Evolutionary conservation across 1,140 invertebrate species (phyloP), one percentile per base, ranked within the genome.

Genomic region (Pseudachorutes palmiensis): DNA sequence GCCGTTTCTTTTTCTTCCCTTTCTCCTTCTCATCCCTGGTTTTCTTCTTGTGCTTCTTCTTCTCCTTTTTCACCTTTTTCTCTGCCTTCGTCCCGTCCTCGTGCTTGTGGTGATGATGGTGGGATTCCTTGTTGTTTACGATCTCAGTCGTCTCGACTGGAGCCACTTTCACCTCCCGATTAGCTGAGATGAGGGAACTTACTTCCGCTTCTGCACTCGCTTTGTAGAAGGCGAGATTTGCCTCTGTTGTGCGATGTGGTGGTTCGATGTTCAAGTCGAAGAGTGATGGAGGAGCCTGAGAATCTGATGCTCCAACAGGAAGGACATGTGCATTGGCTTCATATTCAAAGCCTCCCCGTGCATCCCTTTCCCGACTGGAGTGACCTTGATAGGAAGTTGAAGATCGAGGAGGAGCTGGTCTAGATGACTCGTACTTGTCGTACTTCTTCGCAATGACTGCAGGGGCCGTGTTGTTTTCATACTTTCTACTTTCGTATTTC

Each of bases 21-120:
- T 26, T 80, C 49, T 64, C 69, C 68, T 57, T 72, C 69, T 60
- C 74, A 31, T 73, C 77, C 69, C 75, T 69, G 65, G 70, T 79
- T 80, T 81, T 68, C 80, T 81, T 72, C 69, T 66, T 76, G 73
- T 26, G 80, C 49, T 64, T 70, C 68, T 57, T 72, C 69, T 60
- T 80, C 49, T 79, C 77, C 65, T 80, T 80, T 32, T 83, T 80
- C 58, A 80, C 80, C 41, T 80, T 79, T 60, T 77, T 78, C 2
- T 73, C 73, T 31, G 80, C 76, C 36, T 28, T 26, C 66, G 67
- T 64, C 70, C 80, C 24, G 9, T 55, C 24, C 51, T 55, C 24
- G 24, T 55, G 51, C 51, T 55, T 55, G 32, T 64, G 60, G 12
- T 55, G 66, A 64, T 45, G 65, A 9, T 58, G 64, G 48, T 58